Percentiles rank a stretch among this genome's conserved stretches.
Evolutionary conservation across 2,113 vertebrate genomes (phyloP).

Genomic region (Tauraco erythrolophus): DNA sequence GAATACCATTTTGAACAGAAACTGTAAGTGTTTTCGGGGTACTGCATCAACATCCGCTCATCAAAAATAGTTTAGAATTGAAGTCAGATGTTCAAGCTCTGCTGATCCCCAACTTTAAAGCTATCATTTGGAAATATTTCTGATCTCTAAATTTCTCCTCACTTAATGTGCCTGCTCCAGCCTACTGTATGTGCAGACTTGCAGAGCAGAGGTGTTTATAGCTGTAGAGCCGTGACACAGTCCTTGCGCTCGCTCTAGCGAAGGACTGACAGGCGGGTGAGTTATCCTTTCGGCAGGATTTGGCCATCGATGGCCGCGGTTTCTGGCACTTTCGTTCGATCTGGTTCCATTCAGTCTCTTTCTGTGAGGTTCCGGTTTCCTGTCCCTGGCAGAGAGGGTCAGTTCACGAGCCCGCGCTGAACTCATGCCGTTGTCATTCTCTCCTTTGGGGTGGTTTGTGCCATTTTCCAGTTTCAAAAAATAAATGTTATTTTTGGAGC

Average conservation of each 20-base stretch:
- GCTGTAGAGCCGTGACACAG: not conserved
- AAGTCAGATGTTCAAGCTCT: not conserved
- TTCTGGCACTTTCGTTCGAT: not conserved
- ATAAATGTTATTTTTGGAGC: slow-evolving; percentile 58
- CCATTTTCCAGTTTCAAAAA: slow-evolving; percentile 61
- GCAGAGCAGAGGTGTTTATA: not conserved
- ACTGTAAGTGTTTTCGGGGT: not conserved
- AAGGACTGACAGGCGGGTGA: not conserved
- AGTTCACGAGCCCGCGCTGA: not conserved
- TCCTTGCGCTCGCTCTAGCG: rapidly evolving
- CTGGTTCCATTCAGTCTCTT: slow-evolving; percentile 45
- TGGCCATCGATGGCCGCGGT: not conserved
- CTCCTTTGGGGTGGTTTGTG: slow-evolving; percentile 41
- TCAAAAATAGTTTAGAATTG: not conserved
- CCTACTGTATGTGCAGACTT: not conserved
- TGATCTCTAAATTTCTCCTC: not conserved
- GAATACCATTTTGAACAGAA: not conserved
- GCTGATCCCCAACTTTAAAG: not conserved
- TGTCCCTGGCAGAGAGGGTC: slow-evolving; percentile 33
- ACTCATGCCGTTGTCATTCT: slow-evolving; percentile 40
- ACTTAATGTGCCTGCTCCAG: rapidly evolving
- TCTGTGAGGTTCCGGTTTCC: slow-evolving; percentile 2
- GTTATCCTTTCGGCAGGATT: not conserved
- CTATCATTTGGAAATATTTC: not conserved
- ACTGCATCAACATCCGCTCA: not conserved